Base-by-base conservation (phyloP, 2,888 invertebrate genomes). In the Drosophila demipolita region DNA sequence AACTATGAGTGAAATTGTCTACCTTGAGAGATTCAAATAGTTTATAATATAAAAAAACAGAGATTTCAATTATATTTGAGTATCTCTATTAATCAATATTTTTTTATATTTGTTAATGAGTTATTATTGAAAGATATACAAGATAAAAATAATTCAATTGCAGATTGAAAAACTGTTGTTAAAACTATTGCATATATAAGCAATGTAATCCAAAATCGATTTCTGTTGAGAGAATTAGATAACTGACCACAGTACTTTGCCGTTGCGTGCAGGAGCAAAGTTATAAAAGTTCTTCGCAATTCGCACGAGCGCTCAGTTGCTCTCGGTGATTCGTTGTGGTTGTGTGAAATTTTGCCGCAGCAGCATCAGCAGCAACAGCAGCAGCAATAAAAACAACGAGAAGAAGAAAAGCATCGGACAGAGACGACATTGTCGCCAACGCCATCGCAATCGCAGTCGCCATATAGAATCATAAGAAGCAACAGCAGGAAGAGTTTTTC, bases 321-420 rank as follows among this genome's bases (percentile, higher is more conserved):
- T 92, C 92, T 92, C 92, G 91, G 91, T 91, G 89, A 91, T 91
- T 92, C 85, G 90, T 87, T 90, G 92, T 91, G 92, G 65, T 78
- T 78, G 78, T 78, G 66, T 80, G 80, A 78, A 86, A 82, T 73
- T 77, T 69, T 80, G 80, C 76, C 84, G 81, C 75, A 76, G 66
- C 66, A 76, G 65, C 66, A 81, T 73, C 65, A 78, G 72, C 76
- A 74, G 69, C 78, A 75, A 66, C 68, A 69, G 50, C 66, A 75
- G 23, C 61, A 68, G 59, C 85, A 78, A 38, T 66, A 52, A 49
- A 73, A 61, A 54, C 57, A 63, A 63, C 68, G 62, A 26, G 20
- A 63, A 67, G 70, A 68, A 65, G 54, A 62, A 67, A 55, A 67
- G 53, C 57, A 64, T 61, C 50, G 72, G 45, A 66, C 73, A 69